Evolutionary conservation across 2,113 vertebrate genomes (phyloP), one percentile per base, ranked within the genome.

Genomic region (Echinops telfairi): DNA sequence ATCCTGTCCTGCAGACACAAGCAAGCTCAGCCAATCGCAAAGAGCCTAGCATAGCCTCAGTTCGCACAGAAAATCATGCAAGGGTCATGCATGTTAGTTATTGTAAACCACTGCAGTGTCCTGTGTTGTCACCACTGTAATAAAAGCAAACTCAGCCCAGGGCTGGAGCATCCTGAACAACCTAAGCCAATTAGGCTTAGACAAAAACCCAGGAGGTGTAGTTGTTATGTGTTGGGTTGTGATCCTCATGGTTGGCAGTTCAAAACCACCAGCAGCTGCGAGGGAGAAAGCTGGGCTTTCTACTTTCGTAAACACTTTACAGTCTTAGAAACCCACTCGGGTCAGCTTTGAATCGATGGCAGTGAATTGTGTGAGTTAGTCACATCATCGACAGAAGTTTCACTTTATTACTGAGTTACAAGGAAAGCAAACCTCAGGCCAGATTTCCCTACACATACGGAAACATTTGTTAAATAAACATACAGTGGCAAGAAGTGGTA

Each of bases 391-490:
- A 1, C 76, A 90, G n/a, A 87, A 92, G 25, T 64, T 11, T 83
- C 70, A 93, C 57, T 75, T 95, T 80, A 19, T 12, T 84, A 62
- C 16, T 76, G 25, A 70, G 66, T 33, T 84, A 77, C 2, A 68
- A 88, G 14, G 38, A 86, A 89, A 91, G 68, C 36, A 91, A 93
- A 82, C 43, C 68, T 73, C 40, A 83, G 40, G 75, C 60, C 57
- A 80, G 64, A 86, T 83, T 66, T 90, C 19, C 22, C 47, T 66
- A 43, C 15, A 58, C 14, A 60, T 38, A 68, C 20, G 57, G 36
- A 83, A 93, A 83, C 71, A 90, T 19, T 83, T 73, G 75, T 36
- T 64, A 91, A 95, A 75, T 91, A 88, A 88, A 89, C 17, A 53
- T 20, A 9, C 57, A 33, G 62, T 66, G 84, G 78, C 33, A 91